Evolutionary conservation across 2,888 invertebrate species (phyloP).

Genomic region (Chironomus riparius): DNA sequence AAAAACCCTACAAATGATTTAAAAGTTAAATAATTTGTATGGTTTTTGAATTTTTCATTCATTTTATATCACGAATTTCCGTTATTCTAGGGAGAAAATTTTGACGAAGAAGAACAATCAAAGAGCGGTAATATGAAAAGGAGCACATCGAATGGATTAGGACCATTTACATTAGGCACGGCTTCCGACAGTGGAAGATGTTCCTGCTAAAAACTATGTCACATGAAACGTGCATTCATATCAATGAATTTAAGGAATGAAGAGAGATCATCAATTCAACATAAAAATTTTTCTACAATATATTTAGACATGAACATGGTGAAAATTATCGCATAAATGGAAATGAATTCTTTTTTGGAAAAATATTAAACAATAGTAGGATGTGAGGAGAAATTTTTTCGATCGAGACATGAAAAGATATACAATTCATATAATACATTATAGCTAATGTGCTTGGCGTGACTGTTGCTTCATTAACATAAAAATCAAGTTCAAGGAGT

Average conservation of each 20-base stretch:
- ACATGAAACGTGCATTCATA: background rate
- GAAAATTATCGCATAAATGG: background rate
- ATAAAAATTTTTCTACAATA: background rate
- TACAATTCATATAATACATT: background rate
- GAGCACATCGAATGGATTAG: slow-evolving; percentile 38
- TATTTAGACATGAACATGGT: background rate
- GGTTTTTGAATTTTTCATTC: background rate
- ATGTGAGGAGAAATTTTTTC: background rate
- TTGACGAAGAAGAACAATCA: slow-evolving; percentile 39
- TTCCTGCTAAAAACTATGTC: slow-evolving; percentile 37
- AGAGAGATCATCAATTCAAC: background rate
- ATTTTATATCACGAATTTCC: too few relatives aligned
- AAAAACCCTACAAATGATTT: too few relatives aligned
- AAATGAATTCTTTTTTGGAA: background rate
- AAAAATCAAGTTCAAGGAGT: slow-evolving; percentile 4
- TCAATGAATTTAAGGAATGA: background rate
- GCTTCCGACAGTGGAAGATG: slow-evolving; percentile 41
- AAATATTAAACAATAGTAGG: too few relatives aligned
- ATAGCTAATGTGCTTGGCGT: background rate
- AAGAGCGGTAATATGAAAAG: slow-evolving; percentile 40
- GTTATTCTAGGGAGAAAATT: slow-evolving; percentile 40
- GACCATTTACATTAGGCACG: slow-evolving; percentile 41
- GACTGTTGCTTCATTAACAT: background rate
- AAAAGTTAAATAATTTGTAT: too few relatives aligned
- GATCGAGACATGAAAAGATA: background rate